Evolutionary conservation across 1,140 invertebrate species (phyloP), one percentile per base, ranked within the genome.

Genomic region (Drosophila tani): DNA sequence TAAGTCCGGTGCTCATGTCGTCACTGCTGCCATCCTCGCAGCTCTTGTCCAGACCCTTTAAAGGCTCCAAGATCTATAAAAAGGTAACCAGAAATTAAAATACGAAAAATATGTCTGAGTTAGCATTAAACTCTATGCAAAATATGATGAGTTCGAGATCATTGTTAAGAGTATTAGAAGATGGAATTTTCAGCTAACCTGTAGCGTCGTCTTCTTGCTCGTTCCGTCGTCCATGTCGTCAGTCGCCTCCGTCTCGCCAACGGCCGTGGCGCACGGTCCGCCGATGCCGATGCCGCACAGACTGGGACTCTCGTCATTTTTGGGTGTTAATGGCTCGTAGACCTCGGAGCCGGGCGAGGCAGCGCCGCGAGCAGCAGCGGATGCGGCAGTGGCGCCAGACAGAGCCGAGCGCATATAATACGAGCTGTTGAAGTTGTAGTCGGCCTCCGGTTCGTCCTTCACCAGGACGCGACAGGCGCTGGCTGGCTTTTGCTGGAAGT

Each of bases 241-340:
- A 53, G 70, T 53, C 50, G 65, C 50, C 68, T 91, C 86, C 82
- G 66, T 83, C 66, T 70, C 80, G 81, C 68, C 78, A 77, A 70
- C 82, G 66, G 62, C 64, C 46, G 65, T 75, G 60, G 79, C 66
- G 59, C 64, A 74, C 29, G 78, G 64, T 51, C 81, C 81, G 81
- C 66, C 81, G 51, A 84, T 68, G 50, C 80, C 64, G 78, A 78
- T 86, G 65, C 79, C 88, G 65, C 88, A 91, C 63, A 91, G 75
- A 91, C 88, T 91, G 41, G 88, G 80, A 91, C 84, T 91, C 70
- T 91, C 88, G 77, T 91, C 88, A 90, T 91, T 91, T 71, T 90
- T 91, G 63, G 90, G 90, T 90, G 90, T 91, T 86, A 91, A 84
- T 81, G 90, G 90, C 79, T 91, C 90, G 51, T 86, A 90, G 77